These are phyloP conservation scores for Cydia splendana DNA, from an alignment of 1,140 invertebrate species.

Conservation along the genomic window DNA sequence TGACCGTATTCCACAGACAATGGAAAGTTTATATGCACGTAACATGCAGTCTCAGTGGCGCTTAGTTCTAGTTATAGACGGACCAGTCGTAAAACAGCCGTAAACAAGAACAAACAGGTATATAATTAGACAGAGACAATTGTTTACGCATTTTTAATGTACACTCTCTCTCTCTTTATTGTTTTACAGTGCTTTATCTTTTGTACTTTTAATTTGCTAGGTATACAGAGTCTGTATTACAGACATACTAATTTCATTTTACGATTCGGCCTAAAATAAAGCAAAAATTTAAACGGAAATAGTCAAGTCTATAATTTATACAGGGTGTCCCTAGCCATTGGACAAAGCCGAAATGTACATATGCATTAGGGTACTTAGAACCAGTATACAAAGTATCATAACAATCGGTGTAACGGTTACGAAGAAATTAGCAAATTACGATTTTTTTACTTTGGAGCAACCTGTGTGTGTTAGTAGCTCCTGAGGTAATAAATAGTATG, in stretches of 20 bases:
- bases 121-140: neutral
- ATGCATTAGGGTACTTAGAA: too few relatives aligned
- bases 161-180: neutral
- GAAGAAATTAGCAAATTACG: too few relatives aligned
- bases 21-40: neutral
- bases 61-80: neutral
- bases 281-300: too few relatives aligned
- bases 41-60: too few relatives aligned
- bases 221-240: neutral
- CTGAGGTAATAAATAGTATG: too few relatives aligned
- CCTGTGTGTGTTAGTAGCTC: too few relatives aligned
- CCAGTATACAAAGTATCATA: too few relatives aligned
- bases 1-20: neutral
- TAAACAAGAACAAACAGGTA: conserved; percentile 2
- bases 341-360: too few relatives aligned
- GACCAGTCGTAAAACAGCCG: neutral
- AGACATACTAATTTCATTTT: neutral
- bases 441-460: too few relatives aligned
- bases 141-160: conserved; percentile 5
- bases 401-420: too few relatives aligned
- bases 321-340: too few relatives aligned
- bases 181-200: neutral
- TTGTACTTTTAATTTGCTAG: conserved; percentile 1
- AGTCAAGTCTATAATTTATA: too few relatives aligned
- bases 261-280: neutral